Evolutionary conservation across 2,113 vertebrate species (phyloP).

Genomic region (Pelvicachromis taeniatus): DNA sequence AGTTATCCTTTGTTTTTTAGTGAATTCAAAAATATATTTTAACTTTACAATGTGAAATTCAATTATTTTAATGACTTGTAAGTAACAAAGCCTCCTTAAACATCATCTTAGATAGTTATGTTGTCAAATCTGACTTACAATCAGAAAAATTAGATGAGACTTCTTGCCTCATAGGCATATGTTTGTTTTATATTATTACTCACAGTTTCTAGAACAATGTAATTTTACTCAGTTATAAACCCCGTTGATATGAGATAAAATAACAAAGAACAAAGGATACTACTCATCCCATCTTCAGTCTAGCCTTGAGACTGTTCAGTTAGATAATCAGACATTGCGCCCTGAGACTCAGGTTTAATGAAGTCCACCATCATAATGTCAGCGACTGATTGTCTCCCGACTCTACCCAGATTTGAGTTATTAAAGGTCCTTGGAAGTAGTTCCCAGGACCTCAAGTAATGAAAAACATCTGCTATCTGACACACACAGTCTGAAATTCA

Average conservation of each 20-base stretch:
- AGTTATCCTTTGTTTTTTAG: not conserved
- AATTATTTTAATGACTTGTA: not conserved
- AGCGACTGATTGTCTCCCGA: not conserved
- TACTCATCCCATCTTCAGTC: not conserved
- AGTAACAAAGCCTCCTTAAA: not conserved
- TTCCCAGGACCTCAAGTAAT: not conserved
- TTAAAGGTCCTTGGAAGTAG: not conserved
- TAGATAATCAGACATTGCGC: conserved; percentile 13
- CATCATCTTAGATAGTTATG: not conserved
- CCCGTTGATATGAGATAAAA: not conserved
- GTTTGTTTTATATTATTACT: not conserved
- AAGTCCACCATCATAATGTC: not conserved
- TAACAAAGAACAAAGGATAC: not conserved
- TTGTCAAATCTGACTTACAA: not conserved
- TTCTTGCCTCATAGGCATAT: not conserved
- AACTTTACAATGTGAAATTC: not conserved
- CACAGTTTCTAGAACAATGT: not conserved
- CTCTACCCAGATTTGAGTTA: not conserved
- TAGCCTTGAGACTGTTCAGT: not conserved
- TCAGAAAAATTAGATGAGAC: not conserved
- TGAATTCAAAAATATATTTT: not conserved
- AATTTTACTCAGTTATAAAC: not conserved
- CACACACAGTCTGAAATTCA: not conserved
- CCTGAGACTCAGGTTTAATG: not conserved
- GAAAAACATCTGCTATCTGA: not conserved